Conservation (phyloP, 2,113 vertebrate genomes). For the Butastur rufipennis region DNA sequence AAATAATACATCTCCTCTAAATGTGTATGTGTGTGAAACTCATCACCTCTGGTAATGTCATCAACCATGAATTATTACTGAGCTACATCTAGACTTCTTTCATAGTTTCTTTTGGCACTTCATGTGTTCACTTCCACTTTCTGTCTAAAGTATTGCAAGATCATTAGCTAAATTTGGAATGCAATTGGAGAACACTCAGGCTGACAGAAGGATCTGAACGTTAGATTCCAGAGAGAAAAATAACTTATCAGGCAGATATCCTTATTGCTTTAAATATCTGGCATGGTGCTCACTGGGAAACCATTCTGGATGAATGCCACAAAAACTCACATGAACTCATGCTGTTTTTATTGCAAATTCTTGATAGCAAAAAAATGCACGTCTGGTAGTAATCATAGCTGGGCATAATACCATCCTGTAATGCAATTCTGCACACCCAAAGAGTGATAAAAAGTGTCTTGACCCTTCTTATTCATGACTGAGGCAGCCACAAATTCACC, state of each 20-base stretch:
- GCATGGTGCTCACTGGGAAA: constrained; percentile 25
- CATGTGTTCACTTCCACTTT: constrained; percentile 6
- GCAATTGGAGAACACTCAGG: not conserved
- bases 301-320: constrained; percentile 39
- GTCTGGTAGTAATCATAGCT: constrained; percentile 66
- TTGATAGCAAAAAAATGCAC: constrained; percentile 37
- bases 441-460: constrained; percentile 52
- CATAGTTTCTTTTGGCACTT: constrained; percentile 46
- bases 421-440: constrained; percentile 38
- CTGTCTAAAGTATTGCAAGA: constrained; percentile 23
- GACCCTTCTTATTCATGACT: constrained; percentile 33
- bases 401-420: constrained; percentile 53
- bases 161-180: constrained; percentile 13
- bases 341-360: constrained; percentile 60
- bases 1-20: constrained; percentile 12
- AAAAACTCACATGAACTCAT: constrained; percentile 49
- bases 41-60: constrained; percentile 49
- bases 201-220: constrained; percentile 21
- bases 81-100: constrained; percentile 17
- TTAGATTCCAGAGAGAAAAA: constrained; percentile 47
- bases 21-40: constrained; percentile 15
- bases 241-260: constrained; percentile 42
- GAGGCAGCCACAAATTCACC: constrained; percentile 2
- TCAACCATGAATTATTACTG: constrained; percentile 29
- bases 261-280: constrained; percentile 48